Evolutionary conservation across 2,797 vertebrate species (phyloP).

Genomic region (Thripadectes ignobilis): DNA sequence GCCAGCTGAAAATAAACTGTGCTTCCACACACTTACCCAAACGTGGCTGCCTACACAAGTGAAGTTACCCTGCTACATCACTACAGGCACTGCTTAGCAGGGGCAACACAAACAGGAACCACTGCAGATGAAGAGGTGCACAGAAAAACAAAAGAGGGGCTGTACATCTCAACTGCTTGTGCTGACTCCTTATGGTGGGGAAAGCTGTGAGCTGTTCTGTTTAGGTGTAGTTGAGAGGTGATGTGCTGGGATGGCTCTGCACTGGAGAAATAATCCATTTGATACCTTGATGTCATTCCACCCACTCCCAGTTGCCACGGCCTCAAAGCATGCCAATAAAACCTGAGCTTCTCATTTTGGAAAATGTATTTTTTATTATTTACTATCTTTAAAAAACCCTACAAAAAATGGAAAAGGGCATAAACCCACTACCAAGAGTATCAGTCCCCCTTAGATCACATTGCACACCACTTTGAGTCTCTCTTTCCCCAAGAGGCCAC

Average conservation of each 20-base stretch:
- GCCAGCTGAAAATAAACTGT: constrained; percentile 1
- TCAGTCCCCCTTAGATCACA: background rate
- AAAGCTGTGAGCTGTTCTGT: background rate
- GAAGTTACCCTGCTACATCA: background rate
- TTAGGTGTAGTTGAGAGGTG: background rate
- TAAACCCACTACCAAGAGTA: background rate
- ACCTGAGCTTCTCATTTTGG: background rate
- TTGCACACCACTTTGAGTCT: background rate
- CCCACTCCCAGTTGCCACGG: background rate
- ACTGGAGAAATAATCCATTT: background rate
- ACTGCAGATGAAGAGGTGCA: background rate
- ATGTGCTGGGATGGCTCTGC: background rate
- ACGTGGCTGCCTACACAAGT: constrained; percentile 16
- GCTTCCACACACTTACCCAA: constrained; percentile 3
- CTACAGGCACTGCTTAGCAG: background rate
- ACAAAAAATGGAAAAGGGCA: background rate
- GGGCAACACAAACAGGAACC: background rate
- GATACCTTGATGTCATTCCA: background rate
- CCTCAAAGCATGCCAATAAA: background rate
- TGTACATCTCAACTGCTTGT: background rate
- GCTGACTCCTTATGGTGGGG: background rate
- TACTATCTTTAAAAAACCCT: background rate
- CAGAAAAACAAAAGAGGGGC: background rate
- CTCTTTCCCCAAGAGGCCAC: background rate
- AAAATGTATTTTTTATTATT: background rate